Evolutionary conservation across 1,140 invertebrate genomes (phyloP).

Genomic region (Neotoxoptera formosana): DNA sequence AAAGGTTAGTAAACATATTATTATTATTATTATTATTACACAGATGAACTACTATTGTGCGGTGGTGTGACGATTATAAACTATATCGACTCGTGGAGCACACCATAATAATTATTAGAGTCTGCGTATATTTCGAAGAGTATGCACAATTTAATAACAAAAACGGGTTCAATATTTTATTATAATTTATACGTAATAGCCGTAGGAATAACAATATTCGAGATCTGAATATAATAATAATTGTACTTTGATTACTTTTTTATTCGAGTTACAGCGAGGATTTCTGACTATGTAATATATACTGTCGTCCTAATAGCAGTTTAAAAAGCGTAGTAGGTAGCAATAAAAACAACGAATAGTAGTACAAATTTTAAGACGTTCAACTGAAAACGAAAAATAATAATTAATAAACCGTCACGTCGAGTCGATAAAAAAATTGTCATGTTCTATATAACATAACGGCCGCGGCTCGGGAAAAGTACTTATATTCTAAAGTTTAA

Average conservation of each 20-base stretch:
- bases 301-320: neutral
- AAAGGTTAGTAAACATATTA: conserved; percentile 61
- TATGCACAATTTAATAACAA: neutral
- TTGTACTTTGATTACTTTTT: neutral
- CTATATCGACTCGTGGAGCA: neutral
- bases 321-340: neutral
- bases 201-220: neutral
- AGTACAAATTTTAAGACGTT: neutral
- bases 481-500: neutral
- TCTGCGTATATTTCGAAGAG: neutral
- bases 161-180: neutral
- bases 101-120: too few relatives aligned
- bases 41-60: neutral
- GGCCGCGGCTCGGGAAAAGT: too few relatives aligned
- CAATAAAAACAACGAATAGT: neutral
- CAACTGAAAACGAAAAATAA: neutral
- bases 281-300: neutral
- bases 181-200: neutral
- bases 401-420: neutral
- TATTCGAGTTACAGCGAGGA: neutral
- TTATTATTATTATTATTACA: neutral
- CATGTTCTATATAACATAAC: neutral
- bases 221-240: neutral
- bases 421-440: neutral
- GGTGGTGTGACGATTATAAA: neutral